Evolutionary conservation across 2,113 vertebrate species (phyloP).

Genomic region (Carassius gibelio): DNA sequence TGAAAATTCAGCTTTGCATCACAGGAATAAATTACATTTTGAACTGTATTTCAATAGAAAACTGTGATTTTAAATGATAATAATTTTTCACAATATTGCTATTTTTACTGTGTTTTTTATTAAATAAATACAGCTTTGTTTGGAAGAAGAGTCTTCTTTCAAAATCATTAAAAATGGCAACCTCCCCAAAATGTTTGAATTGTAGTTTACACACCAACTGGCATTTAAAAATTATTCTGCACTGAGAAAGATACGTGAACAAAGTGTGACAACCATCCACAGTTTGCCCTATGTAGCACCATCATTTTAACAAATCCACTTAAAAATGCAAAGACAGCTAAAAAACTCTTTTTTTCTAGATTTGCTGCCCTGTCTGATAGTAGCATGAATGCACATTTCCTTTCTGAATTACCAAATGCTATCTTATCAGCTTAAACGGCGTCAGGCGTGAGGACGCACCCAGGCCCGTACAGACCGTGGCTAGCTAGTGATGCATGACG

Average conservation of each 20-base stretch:
- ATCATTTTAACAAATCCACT: constrained; percentile 9
- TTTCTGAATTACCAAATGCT: constrained; percentile 35
- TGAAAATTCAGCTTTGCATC: neutral
- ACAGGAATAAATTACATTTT: neutral
- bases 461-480: constrained; percentile 39
- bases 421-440: constrained; percentile 32
- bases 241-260: neutral
- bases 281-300: neutral
- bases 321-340: neutral
- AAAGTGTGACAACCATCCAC: neutral
- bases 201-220: neutral
- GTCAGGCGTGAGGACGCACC: constrained; percentile 4
- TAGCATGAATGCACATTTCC: constrained; percentile 20
- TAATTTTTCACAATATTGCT: neutral
- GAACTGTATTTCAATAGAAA: neutral
- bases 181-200: no score
- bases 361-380: neutral
- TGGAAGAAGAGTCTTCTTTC: neutral
- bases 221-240: neutral
- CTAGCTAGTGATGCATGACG: constrained; percentile 57
- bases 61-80: neutral
- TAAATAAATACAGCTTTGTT: neutral
- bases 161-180: neutral
- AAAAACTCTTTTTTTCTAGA: neutral
- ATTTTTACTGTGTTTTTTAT: neutral